Evolutionary conservation across 2,888 invertebrate genomes (phyloP).

Genomic region (Pharmacophagus antenor): DNA sequence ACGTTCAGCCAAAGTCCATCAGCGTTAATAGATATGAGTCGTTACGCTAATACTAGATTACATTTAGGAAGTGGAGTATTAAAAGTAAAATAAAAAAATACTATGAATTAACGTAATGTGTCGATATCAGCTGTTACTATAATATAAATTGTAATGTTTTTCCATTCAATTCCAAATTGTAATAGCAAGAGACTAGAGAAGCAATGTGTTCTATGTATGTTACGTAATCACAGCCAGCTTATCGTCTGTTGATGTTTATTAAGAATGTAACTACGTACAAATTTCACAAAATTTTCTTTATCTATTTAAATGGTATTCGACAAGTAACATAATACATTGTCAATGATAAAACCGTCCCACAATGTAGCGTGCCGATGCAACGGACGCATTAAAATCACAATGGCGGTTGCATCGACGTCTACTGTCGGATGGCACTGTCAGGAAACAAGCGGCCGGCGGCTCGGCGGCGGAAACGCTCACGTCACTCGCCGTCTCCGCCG

Average conservation of each 20-base stretch:
- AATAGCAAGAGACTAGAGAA: too few relatives aligned
- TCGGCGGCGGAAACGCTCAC: conserved; percentile 37
- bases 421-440: conserved; percentile 34
- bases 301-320: neutral
- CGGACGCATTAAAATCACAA: conserved; percentile 59
- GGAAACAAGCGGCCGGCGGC: conserved; percentile 38
- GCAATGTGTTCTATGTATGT: too few relatives aligned
- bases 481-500: conserved; percentile 30
- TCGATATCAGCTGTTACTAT: too few relatives aligned
- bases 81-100: too few relatives aligned
- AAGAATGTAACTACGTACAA: neutral
- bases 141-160: too few relatives aligned
- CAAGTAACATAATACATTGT: neutral
- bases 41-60: conserved; percentile 2
- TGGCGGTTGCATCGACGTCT: conserved; percentile 32
- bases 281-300: neutral
- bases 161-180: too few relatives aligned
- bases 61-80: too few relatives aligned
- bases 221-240: neutral
- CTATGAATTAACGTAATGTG: too few relatives aligned
- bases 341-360: conserved; percentile 2
- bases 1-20: conserved; percentile 19
- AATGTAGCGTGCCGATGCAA: conserved; percentile 45
- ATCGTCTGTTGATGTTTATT: neutral
- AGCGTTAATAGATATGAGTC: conserved; percentile 9